Conservation (phyloP, 2,888 invertebrate genomes). For the Xestia ashworthii region DNA sequence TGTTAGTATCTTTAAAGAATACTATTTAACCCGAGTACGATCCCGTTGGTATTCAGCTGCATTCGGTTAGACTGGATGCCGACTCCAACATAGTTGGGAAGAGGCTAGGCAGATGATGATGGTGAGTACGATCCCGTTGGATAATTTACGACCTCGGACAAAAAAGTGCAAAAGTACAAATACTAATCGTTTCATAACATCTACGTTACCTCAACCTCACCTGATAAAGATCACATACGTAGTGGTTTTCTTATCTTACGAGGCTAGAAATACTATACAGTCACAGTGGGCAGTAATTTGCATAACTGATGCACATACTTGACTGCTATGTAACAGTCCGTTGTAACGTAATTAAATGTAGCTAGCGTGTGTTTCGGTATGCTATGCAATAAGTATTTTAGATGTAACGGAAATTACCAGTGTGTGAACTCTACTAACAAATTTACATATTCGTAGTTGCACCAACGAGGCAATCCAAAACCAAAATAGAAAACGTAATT, state of each 20-base stretch:
- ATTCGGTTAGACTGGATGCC: no score
- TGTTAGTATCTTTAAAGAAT: neutral
- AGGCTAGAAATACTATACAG: neutral
- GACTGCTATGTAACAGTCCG: neutral
- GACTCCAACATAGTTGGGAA: no score
- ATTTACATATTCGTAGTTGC: neutral
- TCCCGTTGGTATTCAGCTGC: neutral
- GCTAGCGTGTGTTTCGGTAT: conserved; percentile 2
- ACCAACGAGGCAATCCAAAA: neutral
- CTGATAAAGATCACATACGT: neutral
- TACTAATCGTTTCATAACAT: neutral
- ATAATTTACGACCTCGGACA: neutral
- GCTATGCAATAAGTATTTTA: neutral
- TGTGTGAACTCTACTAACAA: neutral
- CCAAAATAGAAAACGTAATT: neutral
- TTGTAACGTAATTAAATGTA: conserved; percentile 9
- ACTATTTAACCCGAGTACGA: no score
- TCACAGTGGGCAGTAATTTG: conserved; percentile 12
- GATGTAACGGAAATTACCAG: neutral
- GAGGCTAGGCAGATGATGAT: no score
- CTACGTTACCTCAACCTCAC: neutral
- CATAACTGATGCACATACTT: conserved; percentile 35
- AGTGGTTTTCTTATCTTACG: neutral
- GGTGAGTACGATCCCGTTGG: neutral
- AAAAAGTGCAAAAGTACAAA: no score